phyloP scores from a whole-genome alignment of 92 coral and sea anemone genomes.

The Plumapathes pennacea region DNA sequence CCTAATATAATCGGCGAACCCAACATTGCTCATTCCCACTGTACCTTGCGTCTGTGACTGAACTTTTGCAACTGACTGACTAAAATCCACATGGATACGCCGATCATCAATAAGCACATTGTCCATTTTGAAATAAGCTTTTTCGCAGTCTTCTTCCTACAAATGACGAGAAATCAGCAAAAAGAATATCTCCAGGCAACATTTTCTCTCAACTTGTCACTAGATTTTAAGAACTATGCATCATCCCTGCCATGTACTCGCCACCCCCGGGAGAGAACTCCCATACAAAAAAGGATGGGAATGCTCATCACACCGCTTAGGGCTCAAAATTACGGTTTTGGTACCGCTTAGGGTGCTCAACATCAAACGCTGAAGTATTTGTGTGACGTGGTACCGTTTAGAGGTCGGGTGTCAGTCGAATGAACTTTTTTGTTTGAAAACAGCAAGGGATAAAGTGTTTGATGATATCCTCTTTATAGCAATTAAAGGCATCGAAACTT shows the following conservation, averaged over 20 bases:
- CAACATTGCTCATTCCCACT: not conserved
- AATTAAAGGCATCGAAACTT: no score
- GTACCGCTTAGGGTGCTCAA: no score
- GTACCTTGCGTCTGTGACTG: slow-evolving; percentile 74
- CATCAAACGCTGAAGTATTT: no score
- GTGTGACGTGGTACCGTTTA: no score
- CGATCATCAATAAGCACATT: slow-evolving; percentile 97
- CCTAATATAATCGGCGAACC: not conserved
- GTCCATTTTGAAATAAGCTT: slow-evolving; percentile 98
- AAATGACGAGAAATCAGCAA: not conserved
- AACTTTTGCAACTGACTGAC: slow-evolving; percentile 91
- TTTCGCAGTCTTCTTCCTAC: slow-evolving; percentile 94
- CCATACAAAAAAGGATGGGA: no score
- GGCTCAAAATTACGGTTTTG: no score
- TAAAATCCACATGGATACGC: slow-evolving; percentile 94
- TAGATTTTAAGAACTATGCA: not conserved
- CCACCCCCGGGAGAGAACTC: not conserved
- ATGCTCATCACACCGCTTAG: no score
- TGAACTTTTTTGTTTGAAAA: no score
- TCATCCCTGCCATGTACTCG: not conserved
- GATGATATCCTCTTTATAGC: no score
- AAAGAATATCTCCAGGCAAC: no score
- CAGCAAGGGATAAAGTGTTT: no score
- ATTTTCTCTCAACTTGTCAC: not conserved
- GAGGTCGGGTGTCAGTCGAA: no score